A percentile compares a stretch with the other conserved stretches of the same genome.
Evolutionary conservation across 2,888 invertebrate species (phyloP).

Genomic region (Gandaritis pyraliata): DNA sequence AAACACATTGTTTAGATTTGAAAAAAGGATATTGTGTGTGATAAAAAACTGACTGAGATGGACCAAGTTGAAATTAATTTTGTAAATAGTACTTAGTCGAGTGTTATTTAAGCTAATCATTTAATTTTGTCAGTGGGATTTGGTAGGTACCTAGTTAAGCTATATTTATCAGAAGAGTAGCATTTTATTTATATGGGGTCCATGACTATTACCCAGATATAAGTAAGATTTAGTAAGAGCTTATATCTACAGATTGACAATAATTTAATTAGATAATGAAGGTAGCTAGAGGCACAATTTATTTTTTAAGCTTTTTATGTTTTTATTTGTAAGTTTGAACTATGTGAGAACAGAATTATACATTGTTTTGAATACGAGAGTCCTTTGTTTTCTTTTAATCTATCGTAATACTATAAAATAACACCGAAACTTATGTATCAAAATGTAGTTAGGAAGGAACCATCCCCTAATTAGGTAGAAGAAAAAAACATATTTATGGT

Average conservation of each 20-base stretch:
- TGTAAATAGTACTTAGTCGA: conserved; percentile 25
- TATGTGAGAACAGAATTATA: too few relatives aligned
- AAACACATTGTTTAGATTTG: neutral
- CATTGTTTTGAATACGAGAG: too few relatives aligned
- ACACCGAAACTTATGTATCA: too few relatives aligned
- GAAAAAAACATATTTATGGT: too few relatives aligned
- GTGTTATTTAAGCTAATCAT: conserved; percentile 6
- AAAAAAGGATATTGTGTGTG: conserved; percentile 14
- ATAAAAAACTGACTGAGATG: conserved; percentile 32
- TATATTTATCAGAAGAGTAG: neutral
- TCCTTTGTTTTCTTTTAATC: too few relatives aligned
- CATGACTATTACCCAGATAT: conserved; percentile 1
- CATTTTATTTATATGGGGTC: neutral
- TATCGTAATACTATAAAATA: too few relatives aligned
- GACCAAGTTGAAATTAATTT: conserved; percentile 7
- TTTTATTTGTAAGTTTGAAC: too few relatives aligned
- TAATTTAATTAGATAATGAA: neutral
- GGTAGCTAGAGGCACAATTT: neutral
- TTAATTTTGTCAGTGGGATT: conserved; percentile 3
- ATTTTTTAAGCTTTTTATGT: too few relatives aligned
- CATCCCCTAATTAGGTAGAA: too few relatives aligned
- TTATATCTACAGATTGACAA: neutral
- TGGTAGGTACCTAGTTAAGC: conserved; percentile 1
- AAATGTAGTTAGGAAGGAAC: too few relatives aligned
- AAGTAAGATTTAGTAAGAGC: too few relatives aligned